Base-by-base conservation (phyloP, 1,140 invertebrate genomes). In the Galleria mellonella region DNA sequence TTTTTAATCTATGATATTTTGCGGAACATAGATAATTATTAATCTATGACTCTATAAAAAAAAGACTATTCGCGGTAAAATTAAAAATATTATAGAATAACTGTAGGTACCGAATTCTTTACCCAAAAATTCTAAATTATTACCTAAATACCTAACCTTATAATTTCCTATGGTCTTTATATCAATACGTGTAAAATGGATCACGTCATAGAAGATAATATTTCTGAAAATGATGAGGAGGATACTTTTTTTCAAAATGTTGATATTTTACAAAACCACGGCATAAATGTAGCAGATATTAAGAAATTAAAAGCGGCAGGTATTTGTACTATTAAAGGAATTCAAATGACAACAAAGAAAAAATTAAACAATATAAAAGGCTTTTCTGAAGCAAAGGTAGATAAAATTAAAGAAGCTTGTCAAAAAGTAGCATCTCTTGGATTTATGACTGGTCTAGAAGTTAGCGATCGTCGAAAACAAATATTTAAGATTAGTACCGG, bases 341-440 rank as follows among this genome's bases (percentile, higher is more conserved):
- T 95, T 37, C 92, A 94, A 67, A 96, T 96, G 94, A 91, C 88
- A 4, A 94, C 93, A 9, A 90, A 89, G 55, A 94, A 93, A 67
- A 93, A 90, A 69, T 69, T 95, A 15, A 89, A 89, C 65, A 88
- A 86, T 49, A 92, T 94, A 32, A 94, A 94, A 88, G 93, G 93
- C 10, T 90, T 95, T 57, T 93, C 92, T 27, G 93, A 94, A 64
- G 90, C 89, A 4, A 95, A 95, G 84, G 92, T 95, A 48, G 92
- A 94, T 51, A 94, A 94, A 87, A 94, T 96, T 28, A 94, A 94
- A 83, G 94, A 95, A 87, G 92, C 91, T 17, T 89, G 89, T 76
- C 64, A 83, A 61, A 89, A 93, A 88, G 64, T 90, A 64, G 63
- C 81, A 49, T 60, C 74, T 28, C 64, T 84, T 47, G 89, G 89